Evolutionary conservation across 35 echinoderm and acorn worm species (phyloP).

Genomic region (Ophioderma brevispina): DNA sequence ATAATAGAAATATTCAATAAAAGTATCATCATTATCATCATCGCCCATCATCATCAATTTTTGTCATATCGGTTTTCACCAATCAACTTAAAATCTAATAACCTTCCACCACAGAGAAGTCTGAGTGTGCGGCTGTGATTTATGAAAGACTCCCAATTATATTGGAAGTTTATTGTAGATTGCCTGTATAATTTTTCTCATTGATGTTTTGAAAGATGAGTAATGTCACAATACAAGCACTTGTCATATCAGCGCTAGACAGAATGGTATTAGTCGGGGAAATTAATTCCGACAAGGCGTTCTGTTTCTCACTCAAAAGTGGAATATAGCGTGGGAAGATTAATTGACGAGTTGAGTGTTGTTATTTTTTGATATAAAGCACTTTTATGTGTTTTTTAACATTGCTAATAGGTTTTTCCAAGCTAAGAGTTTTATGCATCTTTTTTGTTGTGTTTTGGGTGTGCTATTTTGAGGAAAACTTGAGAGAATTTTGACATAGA

Average conservation of each 20-base stretch:
- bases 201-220: background rate
- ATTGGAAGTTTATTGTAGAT: background rate
- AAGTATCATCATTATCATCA: background rate
- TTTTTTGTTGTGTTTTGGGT: too few relatives aligned
- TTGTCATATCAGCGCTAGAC: background rate
- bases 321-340: background rate
- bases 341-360: background rate
- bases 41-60: background rate
- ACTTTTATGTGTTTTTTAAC: background rate
- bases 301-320: background rate
- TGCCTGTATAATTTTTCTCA: background rate
- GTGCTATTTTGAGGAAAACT: too few relatives aligned
- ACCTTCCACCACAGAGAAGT: background rate
- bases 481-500: too few relatives aligned
- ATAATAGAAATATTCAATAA: background rate
- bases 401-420: background rate
- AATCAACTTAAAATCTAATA: background rate
- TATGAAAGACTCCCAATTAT: background rate
- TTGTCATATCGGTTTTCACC: background rate
- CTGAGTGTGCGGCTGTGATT: background rate
- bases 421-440: background rate
- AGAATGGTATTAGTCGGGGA: background rate
- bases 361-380: background rate
- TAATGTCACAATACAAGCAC: background rate
- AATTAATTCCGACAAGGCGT: constrained; percentile 5